These are phyloP conservation scores for Panurus biarmicus DNA, from an alignment of 2,113 vertebrate genomes.

Conservation along the genomic window DNA sequence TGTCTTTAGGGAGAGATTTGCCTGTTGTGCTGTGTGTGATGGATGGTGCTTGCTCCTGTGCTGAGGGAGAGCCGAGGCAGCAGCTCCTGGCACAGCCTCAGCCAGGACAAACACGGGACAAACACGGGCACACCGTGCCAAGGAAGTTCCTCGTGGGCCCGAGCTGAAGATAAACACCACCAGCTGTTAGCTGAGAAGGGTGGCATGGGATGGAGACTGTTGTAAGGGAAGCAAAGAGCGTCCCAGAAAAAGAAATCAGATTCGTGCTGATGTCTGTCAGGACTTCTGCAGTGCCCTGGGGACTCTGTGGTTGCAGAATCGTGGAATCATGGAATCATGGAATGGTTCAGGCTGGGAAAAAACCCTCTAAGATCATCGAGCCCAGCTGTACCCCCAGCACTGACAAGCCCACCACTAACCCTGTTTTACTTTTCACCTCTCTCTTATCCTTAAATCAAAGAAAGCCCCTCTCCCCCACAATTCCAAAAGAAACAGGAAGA, in stretches of 20 bases:
- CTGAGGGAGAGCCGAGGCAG: background rate
- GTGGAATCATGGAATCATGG: background rate
- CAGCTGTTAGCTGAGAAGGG: background rate
- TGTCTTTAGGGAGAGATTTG: background rate
- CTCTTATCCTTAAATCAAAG: background rate
- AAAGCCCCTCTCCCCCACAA: accelerated
- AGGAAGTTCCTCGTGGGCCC: background rate
- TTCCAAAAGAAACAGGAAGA: background rate
- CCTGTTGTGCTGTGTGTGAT: background rate
- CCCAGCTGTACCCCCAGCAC: background rate
- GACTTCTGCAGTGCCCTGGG: accelerated
- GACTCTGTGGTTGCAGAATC: background rate
- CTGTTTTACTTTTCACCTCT: background rate
- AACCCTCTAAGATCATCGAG: accelerated
- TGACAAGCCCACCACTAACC: background rate
- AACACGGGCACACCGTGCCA: background rate
- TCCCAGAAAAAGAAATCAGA: background rate
- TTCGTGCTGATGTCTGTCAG: accelerated
- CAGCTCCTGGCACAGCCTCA: background rate
- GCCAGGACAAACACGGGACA: background rate
- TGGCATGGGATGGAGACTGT: background rate
- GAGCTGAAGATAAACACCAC: background rate
- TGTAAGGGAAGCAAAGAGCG: background rate
- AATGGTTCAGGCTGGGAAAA: background rate
- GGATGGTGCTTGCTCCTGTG: accelerated